These are phyloP conservation scores for Eudasyphora cyanicolor DNA, from an alignment of 2,888 invertebrate genomes.

Conservation along the genomic window DNA sequence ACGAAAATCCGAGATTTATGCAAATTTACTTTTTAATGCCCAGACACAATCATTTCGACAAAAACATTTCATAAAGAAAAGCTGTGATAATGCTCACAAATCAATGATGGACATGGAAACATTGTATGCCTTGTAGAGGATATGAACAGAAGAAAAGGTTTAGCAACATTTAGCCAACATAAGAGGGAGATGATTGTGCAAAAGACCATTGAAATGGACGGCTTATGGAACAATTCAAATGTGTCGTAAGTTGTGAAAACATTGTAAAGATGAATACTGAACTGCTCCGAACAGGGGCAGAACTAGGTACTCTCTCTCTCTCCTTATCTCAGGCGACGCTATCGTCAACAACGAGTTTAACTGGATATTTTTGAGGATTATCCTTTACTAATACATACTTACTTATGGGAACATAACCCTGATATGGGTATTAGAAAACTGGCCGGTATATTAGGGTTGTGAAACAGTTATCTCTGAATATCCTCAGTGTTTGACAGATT, in stretches of 20 bases:
- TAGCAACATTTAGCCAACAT: slow-evolving; percentile 28
- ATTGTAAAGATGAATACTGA: neutral
- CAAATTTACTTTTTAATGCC: slow-evolving; percentile 59
- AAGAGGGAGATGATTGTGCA: neutral
- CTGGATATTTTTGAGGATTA: slow-evolving; percentile 7
- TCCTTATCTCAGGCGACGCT: neutral
- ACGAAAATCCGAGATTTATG: slow-evolving; percentile 48
- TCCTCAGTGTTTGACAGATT: neutral
- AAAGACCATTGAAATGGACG: slow-evolving; percentile 21
- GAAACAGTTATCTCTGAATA: neutral
- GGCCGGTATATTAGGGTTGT: neutral
- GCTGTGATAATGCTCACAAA: slow-evolving; percentile 61
- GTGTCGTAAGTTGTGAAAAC: slow-evolving; percentile 13
- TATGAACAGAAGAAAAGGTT: slow-evolving; percentile 27
- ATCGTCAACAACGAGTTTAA: neutral
- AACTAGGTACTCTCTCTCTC: neutral
- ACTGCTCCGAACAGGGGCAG: neutral
- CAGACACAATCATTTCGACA: slow-evolving; percentile 28
- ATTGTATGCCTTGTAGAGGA: no score
- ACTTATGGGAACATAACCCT: neutral
- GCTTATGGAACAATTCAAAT: neutral
- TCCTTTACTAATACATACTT: neutral
- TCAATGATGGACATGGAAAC: slow-evolving; percentile 35
- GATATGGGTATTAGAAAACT: neutral
- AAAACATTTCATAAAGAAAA: slow-evolving; percentile 44